Evolutionary conservation across 2,797 vertebrate genomes (phyloP).

Genomic region (Lutra lutra): DNA sequence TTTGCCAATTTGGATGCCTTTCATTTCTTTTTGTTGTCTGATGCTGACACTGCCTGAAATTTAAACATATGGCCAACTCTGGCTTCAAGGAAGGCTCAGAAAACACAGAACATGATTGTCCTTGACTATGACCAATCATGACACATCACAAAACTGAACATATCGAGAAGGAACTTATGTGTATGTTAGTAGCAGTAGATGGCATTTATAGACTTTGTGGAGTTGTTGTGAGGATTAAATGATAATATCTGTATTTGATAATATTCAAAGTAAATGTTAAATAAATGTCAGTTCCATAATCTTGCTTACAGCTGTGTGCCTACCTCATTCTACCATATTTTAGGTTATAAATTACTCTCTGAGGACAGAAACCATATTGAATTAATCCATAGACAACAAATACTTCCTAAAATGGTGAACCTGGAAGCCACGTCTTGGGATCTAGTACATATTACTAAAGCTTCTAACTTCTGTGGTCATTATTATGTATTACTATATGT

Average conservation of each 20-base stretch:
- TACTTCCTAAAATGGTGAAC: background rate
- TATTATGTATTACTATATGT: background rate
- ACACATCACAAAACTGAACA: background rate
- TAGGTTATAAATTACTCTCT: background rate
- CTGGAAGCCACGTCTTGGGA: background rate
- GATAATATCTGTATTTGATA: background rate
- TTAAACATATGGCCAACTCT: background rate
- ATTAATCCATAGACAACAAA: background rate
- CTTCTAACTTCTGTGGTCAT: background rate
- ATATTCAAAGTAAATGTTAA: background rate
- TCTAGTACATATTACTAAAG: background rate
- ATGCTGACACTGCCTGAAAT: background rate
- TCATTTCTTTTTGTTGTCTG: no score
- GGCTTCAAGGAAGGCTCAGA: background rate
- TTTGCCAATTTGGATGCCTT: no score
- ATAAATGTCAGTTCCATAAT: background rate
- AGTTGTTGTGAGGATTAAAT: background rate
- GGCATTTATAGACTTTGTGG: background rate
- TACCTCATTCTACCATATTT: background rate
- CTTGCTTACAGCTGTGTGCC: background rate
- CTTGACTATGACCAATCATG: background rate
- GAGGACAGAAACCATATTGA: background rate
- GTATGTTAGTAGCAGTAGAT: background rate
- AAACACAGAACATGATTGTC: background rate
- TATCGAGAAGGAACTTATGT: background rate